Evolutionary conservation across 2,888 invertebrate species (phyloP), one percentile per base, ranked within the genome.

Genomic region (Leptarthrus brevirostris): DNA sequence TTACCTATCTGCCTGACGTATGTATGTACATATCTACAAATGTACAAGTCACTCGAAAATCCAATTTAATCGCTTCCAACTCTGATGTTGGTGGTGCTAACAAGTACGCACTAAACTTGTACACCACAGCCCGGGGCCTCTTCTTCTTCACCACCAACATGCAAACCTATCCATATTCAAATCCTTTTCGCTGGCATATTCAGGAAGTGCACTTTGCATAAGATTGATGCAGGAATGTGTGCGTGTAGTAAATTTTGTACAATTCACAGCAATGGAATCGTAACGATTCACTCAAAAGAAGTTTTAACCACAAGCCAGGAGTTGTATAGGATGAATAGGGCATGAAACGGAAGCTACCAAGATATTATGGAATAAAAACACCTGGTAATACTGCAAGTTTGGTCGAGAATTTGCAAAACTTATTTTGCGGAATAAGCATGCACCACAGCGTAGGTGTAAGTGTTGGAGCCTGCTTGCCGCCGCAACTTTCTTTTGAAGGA

Each of bases 11-110:
- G 20, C 2, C n/a, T n/a, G n/a, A n/a, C n/a, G n/a, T n/a, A 30
- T n/a, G 30, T 18, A 36, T 8, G 1, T 36, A 36, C 44, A 44
- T 64, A 64, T 64, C 44, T 44, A n/a, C n/a, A n/a, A n/a, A n/a
- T n/a, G n/a, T 44, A 20, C 44, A 64, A 64, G 64, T 64, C 64
- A 64, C 47, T 64, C 20, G 64, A 64, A 64, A 64, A 64, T 64
- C 64, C 64, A 64, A 64, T 64, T 64, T 64, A 64, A 64, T 22
- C 47, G 44, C 47, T 30, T 44, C 22, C 47, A 24, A 58, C 12
- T 22, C 54, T 20, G 30, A 36, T 4, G 20, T 24, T 40, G 64
- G 40, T 14, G 34, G 22, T 44, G 64, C 64, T 44, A 47, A 47
- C 44, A 64, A 61, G 61, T 64, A 64, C 64, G 64, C 64, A 64